These are phyloP conservation scores for Coboldia fuscipes DNA, from an alignment of 1,140 invertebrate species.

Conservation along the genomic window DNA sequence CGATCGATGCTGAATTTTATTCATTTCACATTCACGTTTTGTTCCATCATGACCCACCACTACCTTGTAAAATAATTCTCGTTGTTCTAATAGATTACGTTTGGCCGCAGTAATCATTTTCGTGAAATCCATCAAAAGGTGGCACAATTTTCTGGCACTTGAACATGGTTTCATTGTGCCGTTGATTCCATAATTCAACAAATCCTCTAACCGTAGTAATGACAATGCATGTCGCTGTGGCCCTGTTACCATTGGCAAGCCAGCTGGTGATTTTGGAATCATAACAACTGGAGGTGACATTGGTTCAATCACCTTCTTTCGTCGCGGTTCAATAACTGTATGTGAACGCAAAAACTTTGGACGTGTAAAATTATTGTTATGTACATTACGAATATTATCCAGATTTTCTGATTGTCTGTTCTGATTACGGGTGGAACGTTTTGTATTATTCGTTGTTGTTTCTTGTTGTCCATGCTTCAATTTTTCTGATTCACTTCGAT, in stretches of 20 bases:
- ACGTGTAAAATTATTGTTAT: too few relatives aligned
- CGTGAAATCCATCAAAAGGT: constrained; percentile 57
- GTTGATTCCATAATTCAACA: constrained; percentile 50
- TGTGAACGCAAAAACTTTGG: constrained; percentile 25
- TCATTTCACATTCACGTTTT: constrained; percentile 20
- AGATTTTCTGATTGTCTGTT: too few relatives aligned
- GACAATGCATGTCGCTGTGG: constrained; percentile 61
- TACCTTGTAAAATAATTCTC: constrained; percentile 50
- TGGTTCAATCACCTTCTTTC: constrained; percentile 12
- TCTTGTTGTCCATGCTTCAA: constrained; percentile 16
- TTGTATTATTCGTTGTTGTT: too few relatives aligned
- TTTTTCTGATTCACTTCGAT: constrained; percentile 4
- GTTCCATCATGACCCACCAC: constrained; percentile 37
- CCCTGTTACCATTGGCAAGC: constrained; percentile 56
- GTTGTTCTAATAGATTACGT: constrained; percentile 54
- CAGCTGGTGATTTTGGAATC: constrained; percentile 23
- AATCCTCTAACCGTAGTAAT: constrained; percentile 56
- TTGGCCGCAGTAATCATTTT: constrained; percentile 56
- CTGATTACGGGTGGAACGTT: too few relatives aligned
- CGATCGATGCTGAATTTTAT: constrained; percentile 33
- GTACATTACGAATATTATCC: too few relatives aligned
- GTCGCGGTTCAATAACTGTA: constrained; percentile 24
- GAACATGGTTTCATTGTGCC: constrained; percentile 28
- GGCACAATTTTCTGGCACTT: constrained; percentile 41
- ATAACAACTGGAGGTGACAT: constrained; percentile 9